These are phyloP conservation scores for Aspiorhynchus laticeps DNA, from an alignment of 2,113 vertebrate genomes.

Conservation along the genomic window DNA sequence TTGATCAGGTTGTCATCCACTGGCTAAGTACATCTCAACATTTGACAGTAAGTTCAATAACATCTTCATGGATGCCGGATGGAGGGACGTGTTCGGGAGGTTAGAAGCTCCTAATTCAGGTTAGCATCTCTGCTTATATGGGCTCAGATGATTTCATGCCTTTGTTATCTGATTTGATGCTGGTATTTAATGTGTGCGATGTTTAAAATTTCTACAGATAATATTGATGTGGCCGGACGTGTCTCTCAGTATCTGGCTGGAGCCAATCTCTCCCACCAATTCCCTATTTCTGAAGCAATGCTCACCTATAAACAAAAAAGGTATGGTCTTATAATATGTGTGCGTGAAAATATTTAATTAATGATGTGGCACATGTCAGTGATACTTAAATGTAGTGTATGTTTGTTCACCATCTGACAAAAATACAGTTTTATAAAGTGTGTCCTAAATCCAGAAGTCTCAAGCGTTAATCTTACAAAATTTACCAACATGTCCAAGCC, in stretches of 20 bases:
- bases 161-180: neutral
- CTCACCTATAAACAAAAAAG: conserved; percentile 82
- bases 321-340: conserved; percentile 43
- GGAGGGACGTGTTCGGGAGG: conserved; percentile 74
- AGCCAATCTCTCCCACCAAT: conserved; percentile 80
- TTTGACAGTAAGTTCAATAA: conserved; percentile 73
- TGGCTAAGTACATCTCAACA: conserved; percentile 73
- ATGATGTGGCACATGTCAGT: neutral
- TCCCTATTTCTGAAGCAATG: conserved; percentile 85
- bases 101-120: conserved; percentile 68
- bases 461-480: neutral
- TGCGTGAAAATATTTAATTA: conserved; percentile 14
- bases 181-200: neutral
- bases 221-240: conserved; percentile 69
- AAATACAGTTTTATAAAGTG: neutral
- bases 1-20: conserved; percentile 67
- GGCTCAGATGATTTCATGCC: too few relatives aligned
- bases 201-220: conserved; percentile 56
- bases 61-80: conserved; percentile 74
- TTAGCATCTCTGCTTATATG: neutral
- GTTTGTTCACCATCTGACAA: neutral
- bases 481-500: neutral
- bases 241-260: conserved; percentile 75
- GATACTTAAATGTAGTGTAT: neutral
- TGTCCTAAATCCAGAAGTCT: neutral